Base-by-base conservation (phyloP, 2,888 invertebrate species). In the Coleophora flavipennella region DNA sequence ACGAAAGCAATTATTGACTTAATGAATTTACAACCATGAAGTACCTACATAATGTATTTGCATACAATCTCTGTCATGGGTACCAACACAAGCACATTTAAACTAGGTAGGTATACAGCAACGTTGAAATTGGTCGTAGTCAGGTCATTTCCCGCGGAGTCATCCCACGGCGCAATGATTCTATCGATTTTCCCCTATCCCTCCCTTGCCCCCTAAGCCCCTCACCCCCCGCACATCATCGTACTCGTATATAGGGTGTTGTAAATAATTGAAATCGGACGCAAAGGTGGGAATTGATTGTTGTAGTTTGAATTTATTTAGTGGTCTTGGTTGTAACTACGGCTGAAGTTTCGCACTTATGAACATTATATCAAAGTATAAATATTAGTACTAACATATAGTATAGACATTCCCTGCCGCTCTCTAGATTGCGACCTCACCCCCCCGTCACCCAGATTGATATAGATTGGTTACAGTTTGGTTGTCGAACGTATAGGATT, bases 111-210 rank as follows among this genome's bases (percentile, higher is more conserved):
- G 8, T 29, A 11, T 29, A 29, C 10, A 29, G 10, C 10, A 29
- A 4, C 10, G 29, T 9, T 29, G 7, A 29, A 29, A n/a, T 11
- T 11, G 2, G 29, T 11, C 29, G 29, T 20, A 33, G 33, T 8
- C 11, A 36, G 37, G 37, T 36, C 41, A 38, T 39, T 36, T 31
- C 36, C 35, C 36, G 42, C 42, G 55, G 57, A 64, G 67, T 78
- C 75, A 79, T 75, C 69, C 55, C 52, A 53, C 45, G 43, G 54
- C 65, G 74, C 77, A 68, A 80, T 83, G 80, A 83, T 79, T 78
- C 63, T 78, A 83, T 83, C 70, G 81, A 83, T 83, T 75, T 76
- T 57, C 68, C 20, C 62, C 70, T 55, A 20, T 20, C 60, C 57
- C 50, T 52, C 55, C 41, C 48, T 47, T 55, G 47, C 41, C 42